phyloP scores from a whole-genome alignment of 2,797 vertebrate genomes.

The Mus minutoides region DNA sequence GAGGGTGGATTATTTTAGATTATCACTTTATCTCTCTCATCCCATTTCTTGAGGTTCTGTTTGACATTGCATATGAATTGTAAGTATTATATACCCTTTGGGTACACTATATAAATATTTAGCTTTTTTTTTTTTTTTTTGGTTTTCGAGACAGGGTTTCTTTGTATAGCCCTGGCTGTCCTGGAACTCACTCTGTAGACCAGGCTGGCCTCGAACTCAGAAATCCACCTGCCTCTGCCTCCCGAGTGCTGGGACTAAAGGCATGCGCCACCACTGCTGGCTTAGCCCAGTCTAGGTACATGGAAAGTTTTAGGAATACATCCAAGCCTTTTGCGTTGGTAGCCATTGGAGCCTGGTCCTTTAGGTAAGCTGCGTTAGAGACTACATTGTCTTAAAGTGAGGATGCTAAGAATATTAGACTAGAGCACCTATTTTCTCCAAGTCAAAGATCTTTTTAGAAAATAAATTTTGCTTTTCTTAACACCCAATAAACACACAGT shows the following conservation, averaged over 20 bases:
- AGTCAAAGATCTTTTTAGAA: slow-evolving; percentile 32
- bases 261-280: too few relatives aligned
- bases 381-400: slow-evolving; percentile 2
- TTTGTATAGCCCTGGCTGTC: too few relatives aligned
- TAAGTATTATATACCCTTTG: neutral
- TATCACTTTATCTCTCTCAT: neutral
- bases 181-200: too few relatives aligned
- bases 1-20: slow-evolving; percentile 20
- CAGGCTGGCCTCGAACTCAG: too few relatives aligned
- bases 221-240: too few relatives aligned
- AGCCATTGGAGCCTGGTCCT: neutral
- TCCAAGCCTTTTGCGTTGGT: neutral
- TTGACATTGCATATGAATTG: slow-evolving; percentile 5
- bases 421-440: neutral
- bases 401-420: neutral
- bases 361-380: neutral
- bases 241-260: too few relatives aligned
- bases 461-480: slow-evolving; percentile 35
- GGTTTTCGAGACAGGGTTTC: too few relatives aligned
- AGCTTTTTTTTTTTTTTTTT: too few relatives aligned
- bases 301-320: neutral
- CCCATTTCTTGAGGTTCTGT: neutral
- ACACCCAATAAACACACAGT: neutral
- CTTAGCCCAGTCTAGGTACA: neutral
- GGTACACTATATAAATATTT: neutral